Percentiles rank a stretch among this genome's conserved stretches.
Evolutionary conservation across 2,888 invertebrate species (phyloP).

Genomic region (Venustoraphidia nigricollis): DNA sequence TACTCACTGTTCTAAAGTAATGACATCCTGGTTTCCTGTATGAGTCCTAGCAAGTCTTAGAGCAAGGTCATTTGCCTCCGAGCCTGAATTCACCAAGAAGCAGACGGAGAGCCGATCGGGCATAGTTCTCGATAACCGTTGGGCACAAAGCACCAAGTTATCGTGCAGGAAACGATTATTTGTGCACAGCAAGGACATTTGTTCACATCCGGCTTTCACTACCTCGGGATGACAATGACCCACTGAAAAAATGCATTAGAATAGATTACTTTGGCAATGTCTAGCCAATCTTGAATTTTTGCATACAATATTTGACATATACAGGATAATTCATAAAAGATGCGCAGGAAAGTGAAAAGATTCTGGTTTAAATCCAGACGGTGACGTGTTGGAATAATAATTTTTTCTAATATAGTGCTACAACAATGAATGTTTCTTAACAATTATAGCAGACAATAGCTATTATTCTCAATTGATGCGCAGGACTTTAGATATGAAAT

Average conservation of each 20-base stretch:
- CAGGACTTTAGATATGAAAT: no score
- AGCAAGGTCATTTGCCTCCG: slow-evolving; percentile 97
- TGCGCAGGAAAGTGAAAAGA: no score
- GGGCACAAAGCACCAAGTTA: slow-evolving; percentile 81
- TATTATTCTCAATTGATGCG: no score
- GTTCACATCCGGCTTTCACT: slow-evolving; percentile 75
- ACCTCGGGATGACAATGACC: slow-evolving; percentile 96
- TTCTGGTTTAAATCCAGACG: no score
- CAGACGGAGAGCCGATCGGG: slow-evolving; percentile 80
- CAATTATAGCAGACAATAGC: no score
- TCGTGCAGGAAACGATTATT: slow-evolving; percentile 96
- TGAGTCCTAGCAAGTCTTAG: slow-evolving; percentile 77
- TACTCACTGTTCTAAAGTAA: slow-evolving; percentile 94
- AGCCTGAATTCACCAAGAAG: slow-evolving; percentile 96
- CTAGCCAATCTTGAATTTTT: slow-evolving; percentile 4
- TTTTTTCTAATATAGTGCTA: no score
- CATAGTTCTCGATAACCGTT: slow-evolving; percentile 65
- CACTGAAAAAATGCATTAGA: slow-evolving; percentile 42
- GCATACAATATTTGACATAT: not conserved
- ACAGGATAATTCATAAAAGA: no score
- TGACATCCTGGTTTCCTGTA: slow-evolving; percentile 77
- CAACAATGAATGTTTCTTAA: no score
- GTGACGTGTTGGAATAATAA: no score
- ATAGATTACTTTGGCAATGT: slow-evolving; percentile 1
- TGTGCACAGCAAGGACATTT: slow-evolving; percentile 84